phyloP scores from a whole-genome alignment of 1,140 invertebrate species.

The Capitella teleta region DNA sequence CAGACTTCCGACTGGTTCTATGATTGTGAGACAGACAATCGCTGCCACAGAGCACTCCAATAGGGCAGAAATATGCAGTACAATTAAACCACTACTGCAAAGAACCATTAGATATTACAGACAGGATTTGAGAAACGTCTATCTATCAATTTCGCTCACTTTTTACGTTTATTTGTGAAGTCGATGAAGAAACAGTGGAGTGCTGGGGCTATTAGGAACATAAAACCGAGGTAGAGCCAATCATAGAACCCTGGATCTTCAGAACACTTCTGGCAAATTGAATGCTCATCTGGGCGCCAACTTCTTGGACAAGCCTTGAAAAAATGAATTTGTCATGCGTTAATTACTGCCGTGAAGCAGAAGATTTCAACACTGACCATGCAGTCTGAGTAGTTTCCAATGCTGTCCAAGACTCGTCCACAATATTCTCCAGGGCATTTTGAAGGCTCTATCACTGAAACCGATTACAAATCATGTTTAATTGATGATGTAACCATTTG shows the following conservation, averaged over 20 bases:
- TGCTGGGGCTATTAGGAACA: constrained; percentile 71
- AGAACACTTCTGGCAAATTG: constrained; percentile 64
- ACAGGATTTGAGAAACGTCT: too few species aligned
- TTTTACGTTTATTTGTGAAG: constrained; percentile 60
- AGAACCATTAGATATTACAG: background rate
- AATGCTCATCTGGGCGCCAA: constrained; percentile 26
- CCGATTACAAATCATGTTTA: too few species aligned
- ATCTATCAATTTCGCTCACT: too few species aligned
- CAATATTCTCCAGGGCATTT: too few species aligned
- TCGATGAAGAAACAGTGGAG: constrained; percentile 88
- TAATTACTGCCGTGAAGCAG: too few species aligned
- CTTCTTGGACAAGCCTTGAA: constrained; percentile 77
- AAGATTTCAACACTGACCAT: too few species aligned
- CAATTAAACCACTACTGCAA: constrained; percentile 48
- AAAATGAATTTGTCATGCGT: too few species aligned
- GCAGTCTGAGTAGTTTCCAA: too few species aligned
- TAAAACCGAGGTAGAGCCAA: constrained; percentile 86
- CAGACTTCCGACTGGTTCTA: constrained; percentile 59
- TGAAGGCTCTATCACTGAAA: too few species aligned
- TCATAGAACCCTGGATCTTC: constrained; percentile 74
- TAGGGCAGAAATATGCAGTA: constrained; percentile 64
- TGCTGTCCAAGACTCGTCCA: too few species aligned
- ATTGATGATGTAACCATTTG: too few species aligned
- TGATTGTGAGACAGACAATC: constrained; percentile 59
- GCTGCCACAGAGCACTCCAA: constrained; percentile 64